Percentiles rank a stretch among this genome's conserved stretches.
These are phyloP conservation scores for Centropyge bicolor DNA, from an alignment of 2,797 vertebrate species.

Conservation along the genomic window DNA sequence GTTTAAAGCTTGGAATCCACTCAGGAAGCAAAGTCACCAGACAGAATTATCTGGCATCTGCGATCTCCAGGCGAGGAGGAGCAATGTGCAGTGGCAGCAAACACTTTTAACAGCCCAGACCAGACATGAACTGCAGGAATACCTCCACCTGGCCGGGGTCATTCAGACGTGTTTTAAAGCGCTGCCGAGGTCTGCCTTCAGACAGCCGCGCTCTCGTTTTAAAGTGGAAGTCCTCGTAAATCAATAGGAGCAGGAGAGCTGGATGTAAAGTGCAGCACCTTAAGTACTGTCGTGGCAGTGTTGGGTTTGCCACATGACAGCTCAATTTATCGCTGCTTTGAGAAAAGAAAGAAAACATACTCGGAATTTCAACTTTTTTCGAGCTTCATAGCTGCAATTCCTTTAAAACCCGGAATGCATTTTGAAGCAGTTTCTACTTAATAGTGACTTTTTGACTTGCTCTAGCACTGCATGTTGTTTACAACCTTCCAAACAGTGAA, in stretches of 20 bases:
- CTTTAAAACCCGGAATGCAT: background rate
- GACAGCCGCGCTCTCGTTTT: constrained; percentile 41
- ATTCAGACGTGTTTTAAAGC: constrained; percentile 60
- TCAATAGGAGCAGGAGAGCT: constrained; percentile 47
- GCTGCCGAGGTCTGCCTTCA: constrained; percentile 45
- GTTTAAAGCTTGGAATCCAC: constrained; percentile 30
- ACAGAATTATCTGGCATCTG: constrained; percentile 34
- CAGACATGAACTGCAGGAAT: constrained; percentile 30
- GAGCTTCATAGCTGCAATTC: background rate
- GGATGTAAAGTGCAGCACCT: constrained; percentile 25
- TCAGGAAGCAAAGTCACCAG: constrained; percentile 1
- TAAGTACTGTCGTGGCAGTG: background rate
- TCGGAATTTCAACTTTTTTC: constrained; percentile 1
- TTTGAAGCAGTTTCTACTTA: background rate
- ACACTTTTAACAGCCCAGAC: constrained; percentile 34
- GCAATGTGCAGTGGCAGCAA: constrained; percentile 32
- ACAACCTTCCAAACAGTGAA: background rate
- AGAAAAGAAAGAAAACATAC: background rate
- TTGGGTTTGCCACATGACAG: constrained; percentile 3
- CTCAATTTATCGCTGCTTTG: constrained; percentile 5
- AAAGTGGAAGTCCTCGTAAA: constrained; percentile 64
- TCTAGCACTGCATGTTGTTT: background rate
- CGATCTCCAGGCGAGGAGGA: constrained; percentile 10
- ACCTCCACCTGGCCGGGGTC: constrained; percentile 46
- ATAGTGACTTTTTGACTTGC: background rate